Percentiles rank a stretch among this genome's conserved stretches.
phyloP scores from a whole-genome alignment of 30 jellyfish, hydroid and myxozoan species.

The Aurelia coerulea region DNA sequence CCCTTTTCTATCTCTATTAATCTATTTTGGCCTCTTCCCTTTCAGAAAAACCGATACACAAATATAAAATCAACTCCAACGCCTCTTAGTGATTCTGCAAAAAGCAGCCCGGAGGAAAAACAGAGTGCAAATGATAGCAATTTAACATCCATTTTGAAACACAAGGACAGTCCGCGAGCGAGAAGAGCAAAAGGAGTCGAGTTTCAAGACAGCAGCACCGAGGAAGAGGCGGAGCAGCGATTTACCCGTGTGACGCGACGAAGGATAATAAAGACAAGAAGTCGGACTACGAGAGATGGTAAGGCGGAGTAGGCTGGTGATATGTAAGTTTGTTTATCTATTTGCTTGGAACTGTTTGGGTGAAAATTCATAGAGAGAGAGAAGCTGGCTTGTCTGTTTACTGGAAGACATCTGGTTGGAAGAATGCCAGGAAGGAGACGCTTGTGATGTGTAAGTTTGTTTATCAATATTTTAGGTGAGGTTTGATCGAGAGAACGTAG shows the following conservation, averaged over 20 bases:
- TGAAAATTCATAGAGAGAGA: not conserved
- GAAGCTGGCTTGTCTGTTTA: too few species aligned
- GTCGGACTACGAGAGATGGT: conserved; percentile 39
- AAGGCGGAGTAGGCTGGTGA: conserved; percentile 2
- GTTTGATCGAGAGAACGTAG: too few species aligned
- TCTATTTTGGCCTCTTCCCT: not conserved
- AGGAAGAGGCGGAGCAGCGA: conserved; percentile 24
- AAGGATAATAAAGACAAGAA: conserved; percentile 47
- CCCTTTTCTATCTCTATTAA: too few species aligned
- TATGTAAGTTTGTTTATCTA: not conserved
- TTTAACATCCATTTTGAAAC: conserved; percentile 56
- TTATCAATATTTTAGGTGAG: too few species aligned
- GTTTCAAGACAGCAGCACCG: conserved; percentile 59
- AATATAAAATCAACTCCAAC: not conserved
- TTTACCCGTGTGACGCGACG: conserved; percentile 59
- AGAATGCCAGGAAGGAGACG: too few species aligned
- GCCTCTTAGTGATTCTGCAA: not conserved
- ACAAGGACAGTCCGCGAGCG: conserved; percentile 43
- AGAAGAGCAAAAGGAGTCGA: conserved; percentile 35
- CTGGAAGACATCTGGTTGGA: too few species aligned
- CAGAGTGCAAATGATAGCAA: not conserved
- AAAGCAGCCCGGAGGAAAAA: not conserved
- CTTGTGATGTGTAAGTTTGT: too few species aligned
- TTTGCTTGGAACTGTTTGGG: too few species aligned
- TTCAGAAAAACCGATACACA: conserved; percentile 1